Evolutionary conservation across 2,113 vertebrate species (phyloP).

Genomic region (Barnardius zonarius): DNA sequence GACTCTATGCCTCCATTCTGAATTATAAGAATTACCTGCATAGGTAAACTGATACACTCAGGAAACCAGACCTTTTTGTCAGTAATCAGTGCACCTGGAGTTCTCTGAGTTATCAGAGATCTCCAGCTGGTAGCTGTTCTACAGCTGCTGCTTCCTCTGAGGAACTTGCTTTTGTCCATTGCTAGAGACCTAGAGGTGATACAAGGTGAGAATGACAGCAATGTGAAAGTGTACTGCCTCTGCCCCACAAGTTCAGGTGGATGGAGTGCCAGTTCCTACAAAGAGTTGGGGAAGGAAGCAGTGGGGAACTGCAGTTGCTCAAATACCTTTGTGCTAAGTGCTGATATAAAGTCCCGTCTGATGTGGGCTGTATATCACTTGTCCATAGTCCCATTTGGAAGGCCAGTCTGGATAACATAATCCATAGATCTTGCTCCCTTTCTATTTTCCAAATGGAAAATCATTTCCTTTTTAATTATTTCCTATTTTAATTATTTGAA

Average conservation of each 20-base stretch:
- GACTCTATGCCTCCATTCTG: neutral
- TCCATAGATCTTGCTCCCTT: neutral
- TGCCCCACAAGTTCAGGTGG: fast-evolving
- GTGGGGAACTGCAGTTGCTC: neutral
- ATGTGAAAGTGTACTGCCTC: too few species aligned
- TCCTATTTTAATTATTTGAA: neutral
- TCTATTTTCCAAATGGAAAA: neutral
- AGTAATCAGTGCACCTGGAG: neutral
- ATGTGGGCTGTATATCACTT: too few species aligned
- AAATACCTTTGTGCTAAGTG: neutral
- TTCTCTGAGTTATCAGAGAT: neutral
- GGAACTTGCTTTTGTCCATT: neutral
- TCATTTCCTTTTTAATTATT: neutral
- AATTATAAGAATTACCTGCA: neutral
- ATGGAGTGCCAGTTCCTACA: neutral
- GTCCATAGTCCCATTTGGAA: neutral
- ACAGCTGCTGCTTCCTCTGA: neutral
- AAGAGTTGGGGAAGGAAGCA: neutral
- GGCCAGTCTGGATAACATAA: neutral
- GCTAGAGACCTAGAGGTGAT: neutral
- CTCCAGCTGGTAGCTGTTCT: neutral
- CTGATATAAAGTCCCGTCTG: fast-evolving
- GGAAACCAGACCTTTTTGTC: neutral
- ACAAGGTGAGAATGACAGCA: fast-evolving
- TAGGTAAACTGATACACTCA: neutral